Conservation (phyloP, 1,140 invertebrate genomes). For the Amyelois transitella region DNA sequence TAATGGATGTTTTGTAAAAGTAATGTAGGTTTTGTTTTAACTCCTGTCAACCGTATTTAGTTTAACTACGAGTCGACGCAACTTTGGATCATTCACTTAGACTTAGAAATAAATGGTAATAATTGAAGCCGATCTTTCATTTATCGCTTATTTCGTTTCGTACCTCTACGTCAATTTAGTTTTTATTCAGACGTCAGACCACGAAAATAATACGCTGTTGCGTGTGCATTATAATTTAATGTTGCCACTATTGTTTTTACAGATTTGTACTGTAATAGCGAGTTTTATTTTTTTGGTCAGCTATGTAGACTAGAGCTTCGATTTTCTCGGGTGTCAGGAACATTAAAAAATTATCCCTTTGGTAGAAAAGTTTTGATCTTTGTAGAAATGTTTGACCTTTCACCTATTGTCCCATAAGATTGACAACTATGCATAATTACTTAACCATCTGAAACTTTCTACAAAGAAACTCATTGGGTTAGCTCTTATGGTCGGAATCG, state of each 20-base stretch:
- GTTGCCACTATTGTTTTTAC: not conserved
- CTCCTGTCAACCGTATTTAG: conserved; percentile 1
- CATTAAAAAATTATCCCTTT: not conserved
- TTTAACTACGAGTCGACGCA: conserved; percentile 6
- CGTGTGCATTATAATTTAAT: not conserved
- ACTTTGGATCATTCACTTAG: conserved; percentile 68
- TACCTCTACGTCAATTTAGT: conserved; percentile 41
- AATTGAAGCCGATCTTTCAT: conserved; percentile 69
- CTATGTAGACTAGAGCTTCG: not conserved
- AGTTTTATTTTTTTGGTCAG: not conserved
- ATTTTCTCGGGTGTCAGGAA: not conserved
- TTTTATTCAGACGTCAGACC: conserved; percentile 20
- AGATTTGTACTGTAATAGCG: not conserved
- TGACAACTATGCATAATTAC: not conserved
- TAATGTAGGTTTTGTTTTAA: not conserved
- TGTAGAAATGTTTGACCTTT: not conserved
- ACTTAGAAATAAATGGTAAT: conserved; percentile 70
- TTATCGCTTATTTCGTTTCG: conserved; percentile 57
- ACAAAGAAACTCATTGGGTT: not conserved
- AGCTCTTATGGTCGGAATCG: not conserved
- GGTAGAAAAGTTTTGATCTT: no score
- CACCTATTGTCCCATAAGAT: not conserved
- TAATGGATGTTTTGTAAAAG: not conserved
- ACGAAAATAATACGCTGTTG: not conserved
- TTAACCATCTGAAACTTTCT: not conserved